A percentile compares a stretch with the other conserved stretches of the same genome.
Conservation (phyloP, 1,140 invertebrate genomes). For the Wasmannia auropunctata region DNA sequence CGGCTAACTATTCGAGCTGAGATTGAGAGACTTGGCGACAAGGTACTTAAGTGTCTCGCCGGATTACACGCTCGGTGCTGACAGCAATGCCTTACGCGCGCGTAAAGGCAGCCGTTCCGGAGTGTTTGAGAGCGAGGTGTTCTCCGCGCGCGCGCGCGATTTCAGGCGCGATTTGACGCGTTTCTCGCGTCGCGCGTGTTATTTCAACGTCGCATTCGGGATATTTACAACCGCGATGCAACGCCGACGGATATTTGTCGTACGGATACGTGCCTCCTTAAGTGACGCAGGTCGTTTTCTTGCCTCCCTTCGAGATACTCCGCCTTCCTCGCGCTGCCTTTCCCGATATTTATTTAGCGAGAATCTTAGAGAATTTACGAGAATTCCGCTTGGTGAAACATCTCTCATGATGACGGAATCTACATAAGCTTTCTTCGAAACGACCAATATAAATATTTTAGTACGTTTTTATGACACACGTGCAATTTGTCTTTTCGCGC, state of each 20-base stretch:
- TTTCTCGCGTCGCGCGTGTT: constrained; percentile 49
- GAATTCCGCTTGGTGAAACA: background rate
- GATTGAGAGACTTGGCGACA: constrained; percentile 53
- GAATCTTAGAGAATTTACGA: background rate
- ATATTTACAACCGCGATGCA: constrained; percentile 38
- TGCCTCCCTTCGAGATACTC: background rate
- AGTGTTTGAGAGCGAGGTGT: constrained; percentile 11
- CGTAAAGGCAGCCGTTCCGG: constrained; percentile 5
- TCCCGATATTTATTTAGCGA: background rate
- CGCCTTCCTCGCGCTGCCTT: background rate
- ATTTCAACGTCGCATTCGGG: background rate
- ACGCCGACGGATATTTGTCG: constrained; percentile 2
- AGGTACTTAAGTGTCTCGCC: constrained; percentile 37
- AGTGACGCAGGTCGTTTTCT: background rate
- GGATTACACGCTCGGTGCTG: constrained; percentile 47
- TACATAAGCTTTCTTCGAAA: background rate
- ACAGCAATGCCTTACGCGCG: constrained; percentile 25
- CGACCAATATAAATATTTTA: background rate
- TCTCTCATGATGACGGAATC: background rate
- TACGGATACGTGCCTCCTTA: background rate
- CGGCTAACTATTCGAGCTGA: constrained; percentile 43
- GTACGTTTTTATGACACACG: background rate
- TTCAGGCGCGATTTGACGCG: constrained; percentile 38
- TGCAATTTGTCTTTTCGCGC: background rate
- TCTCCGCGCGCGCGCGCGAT: constrained; percentile 51